These are phyloP conservation scores for Antheraea pernyi DNA, from an alignment of 1,140 invertebrate genomes.

Conservation along the genomic window DNA sequence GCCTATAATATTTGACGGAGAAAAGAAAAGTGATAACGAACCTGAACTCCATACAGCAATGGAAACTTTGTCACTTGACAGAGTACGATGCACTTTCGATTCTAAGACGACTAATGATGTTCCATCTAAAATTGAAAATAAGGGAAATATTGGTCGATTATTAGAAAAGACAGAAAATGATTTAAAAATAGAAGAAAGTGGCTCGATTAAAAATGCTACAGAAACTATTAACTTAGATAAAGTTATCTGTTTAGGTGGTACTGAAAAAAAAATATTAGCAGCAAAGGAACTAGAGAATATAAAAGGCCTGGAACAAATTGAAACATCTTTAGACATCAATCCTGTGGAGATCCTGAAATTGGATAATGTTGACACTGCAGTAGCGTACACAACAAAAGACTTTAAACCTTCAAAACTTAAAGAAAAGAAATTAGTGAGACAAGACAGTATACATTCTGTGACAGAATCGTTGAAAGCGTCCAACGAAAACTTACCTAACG, in stretches of 20 bases:
- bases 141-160: background rate
- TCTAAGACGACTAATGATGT: background rate
- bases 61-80: background rate
- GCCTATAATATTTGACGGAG: background rate
- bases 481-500: conserved; percentile 44
- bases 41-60: background rate
- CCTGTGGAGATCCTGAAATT: background rate
- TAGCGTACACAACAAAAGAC: background rate
- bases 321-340: background rate
- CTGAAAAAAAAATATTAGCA: background rate
- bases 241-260: background rate
- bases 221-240: background rate
- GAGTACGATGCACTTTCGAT: background rate
- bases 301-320: background rate
- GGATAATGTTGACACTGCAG: background rate
- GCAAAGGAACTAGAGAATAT: background rate
- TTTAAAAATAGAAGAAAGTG: no score
- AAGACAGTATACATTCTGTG: conserved; percentile 58
- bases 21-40: background rate
- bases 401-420: conserved; percentile 13
- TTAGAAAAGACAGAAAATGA: background rate
- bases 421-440: conserved; percentile 48
- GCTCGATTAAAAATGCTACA: background rate
- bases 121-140: background rate
- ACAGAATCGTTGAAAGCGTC: conserved; percentile 61